These are phyloP conservation scores for Megatriorchis doriae DNA, from an alignment of 2,113 vertebrate genomes.

Conservation along the genomic window DNA sequence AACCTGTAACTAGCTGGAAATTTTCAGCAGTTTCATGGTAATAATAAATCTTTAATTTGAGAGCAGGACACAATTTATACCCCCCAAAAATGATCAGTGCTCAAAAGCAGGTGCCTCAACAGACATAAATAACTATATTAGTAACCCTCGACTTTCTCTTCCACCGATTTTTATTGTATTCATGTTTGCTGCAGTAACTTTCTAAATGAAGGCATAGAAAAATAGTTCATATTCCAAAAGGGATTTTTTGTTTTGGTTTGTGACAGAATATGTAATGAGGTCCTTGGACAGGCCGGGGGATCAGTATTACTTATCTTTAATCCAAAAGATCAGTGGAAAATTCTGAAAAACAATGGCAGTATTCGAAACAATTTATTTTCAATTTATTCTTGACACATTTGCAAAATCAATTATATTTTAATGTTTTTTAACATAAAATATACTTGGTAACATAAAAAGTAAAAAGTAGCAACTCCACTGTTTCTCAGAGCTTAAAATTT, in stretches of 20 bases:
- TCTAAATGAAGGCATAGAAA: background rate
- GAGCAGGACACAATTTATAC: background rate
- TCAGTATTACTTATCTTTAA: background rate
- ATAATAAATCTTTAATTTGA: background rate
- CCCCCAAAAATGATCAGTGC: background rate
- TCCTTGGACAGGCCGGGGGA: background rate
- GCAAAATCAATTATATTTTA: background rate
- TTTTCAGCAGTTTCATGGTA: background rate
- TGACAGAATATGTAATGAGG: background rate
- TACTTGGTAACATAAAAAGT: background rate
- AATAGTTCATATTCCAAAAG: background rate
- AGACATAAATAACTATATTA: background rate
- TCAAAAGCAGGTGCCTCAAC: background rate
- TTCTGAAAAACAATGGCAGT: background rate
- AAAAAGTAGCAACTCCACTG: background rate
- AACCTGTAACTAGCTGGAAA: background rate
- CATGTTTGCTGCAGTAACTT: background rate
- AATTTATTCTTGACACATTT: background rate
- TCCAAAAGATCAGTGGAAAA: background rate
- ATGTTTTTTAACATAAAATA: background rate
- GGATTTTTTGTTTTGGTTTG: background rate
- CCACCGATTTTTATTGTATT: background rate
- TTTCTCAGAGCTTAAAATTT: background rate
- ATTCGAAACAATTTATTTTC: background rate
- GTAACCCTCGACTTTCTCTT: background rate